Evolutionary conservation across 2,888 invertebrate genomes (phyloP).

Genomic region (Mythimna loreyi): DNA sequence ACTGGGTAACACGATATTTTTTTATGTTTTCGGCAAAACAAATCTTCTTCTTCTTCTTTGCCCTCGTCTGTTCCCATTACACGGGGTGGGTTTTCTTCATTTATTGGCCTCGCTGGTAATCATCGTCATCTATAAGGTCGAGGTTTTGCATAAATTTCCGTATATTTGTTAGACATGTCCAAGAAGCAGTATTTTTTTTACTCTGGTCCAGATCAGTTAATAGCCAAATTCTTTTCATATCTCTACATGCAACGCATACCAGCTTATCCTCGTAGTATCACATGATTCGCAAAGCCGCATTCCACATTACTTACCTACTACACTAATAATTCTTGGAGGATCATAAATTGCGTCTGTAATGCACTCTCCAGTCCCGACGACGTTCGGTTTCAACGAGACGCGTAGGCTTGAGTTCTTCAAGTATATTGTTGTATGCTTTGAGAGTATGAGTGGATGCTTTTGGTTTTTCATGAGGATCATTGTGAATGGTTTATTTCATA

Average conservation of each 20-base stretch:
- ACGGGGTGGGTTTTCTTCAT: too few relatives aligned
- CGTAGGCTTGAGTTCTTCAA: conserved; percentile 39
- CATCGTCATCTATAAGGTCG: too few relatives aligned
- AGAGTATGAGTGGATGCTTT: conserved; percentile 16
- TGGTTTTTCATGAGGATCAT: conserved; percentile 1
- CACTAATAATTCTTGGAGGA: conserved; percentile 36
- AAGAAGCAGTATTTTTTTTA: too few relatives aligned
- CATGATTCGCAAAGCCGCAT: conserved; percentile 38
- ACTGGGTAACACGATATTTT: too few relatives aligned
- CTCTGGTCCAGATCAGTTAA: not conserved
- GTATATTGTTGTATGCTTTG: conserved; percentile 15
- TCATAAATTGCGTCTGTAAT: conserved; percentile 45
- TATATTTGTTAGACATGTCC: too few relatives aligned
- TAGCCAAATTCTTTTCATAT: not conserved
- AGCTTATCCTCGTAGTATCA: conserved; percentile 21
- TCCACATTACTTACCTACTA: conserved; percentile 45
- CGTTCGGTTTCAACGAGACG: conserved; percentile 45
- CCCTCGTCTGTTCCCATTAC: too few relatives aligned
- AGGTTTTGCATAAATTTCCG: too few relatives aligned
- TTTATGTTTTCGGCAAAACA: too few relatives aligned
- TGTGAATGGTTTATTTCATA: conserved; percentile 3
- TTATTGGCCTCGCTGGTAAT: too few relatives aligned
- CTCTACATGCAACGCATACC: conserved; percentile 1
- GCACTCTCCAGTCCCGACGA: conserved; percentile 44
- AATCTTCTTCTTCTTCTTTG: too few relatives aligned